Percentiles rank a stretch among this genome's conserved stretches.
Conservation (phyloP, 2,113 vertebrate genomes). For the Poicephalus meyeri region DNA sequence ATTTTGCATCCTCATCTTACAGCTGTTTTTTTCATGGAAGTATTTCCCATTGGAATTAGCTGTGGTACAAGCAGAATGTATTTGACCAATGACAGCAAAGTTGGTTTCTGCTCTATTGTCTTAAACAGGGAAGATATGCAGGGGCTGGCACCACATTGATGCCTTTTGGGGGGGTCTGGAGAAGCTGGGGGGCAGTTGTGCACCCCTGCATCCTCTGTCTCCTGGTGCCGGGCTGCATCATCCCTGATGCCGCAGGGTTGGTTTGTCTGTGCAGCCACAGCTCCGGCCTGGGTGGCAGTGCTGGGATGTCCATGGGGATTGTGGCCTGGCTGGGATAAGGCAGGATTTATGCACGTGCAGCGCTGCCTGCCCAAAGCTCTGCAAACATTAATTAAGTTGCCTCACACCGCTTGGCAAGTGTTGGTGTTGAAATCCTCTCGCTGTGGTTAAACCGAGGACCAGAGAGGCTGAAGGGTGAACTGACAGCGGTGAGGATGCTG, state of each 20-base stretch:
- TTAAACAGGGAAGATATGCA: not conserved
- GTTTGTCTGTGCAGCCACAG: fast-evolving
- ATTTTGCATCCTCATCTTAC: not conserved
- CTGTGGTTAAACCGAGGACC: not conserved
- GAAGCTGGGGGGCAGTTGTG: no score
- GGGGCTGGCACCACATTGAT: no score
- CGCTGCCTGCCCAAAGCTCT: not conserved
- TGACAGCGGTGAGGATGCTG: fast-evolving
- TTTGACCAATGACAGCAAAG: not conserved
- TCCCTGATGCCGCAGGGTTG: not conserved
- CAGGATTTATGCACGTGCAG: not conserved
- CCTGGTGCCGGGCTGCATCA: fast-evolving
- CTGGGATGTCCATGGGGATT: fast-evolving
- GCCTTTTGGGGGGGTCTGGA: not conserved
- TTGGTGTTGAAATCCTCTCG: not conserved
- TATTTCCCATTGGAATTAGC: not conserved
- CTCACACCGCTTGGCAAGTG: not conserved
- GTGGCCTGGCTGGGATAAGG: not conserved
- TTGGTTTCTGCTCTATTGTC: not conserved
- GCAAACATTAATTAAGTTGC: not conserved
- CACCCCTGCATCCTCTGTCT: not conserved
- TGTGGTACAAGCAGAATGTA: no score
- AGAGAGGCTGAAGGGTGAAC: not conserved
- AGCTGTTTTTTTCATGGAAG: not conserved
- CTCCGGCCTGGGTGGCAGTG: not conserved